A percentile compares a stretch with the other conserved stretches of the same genome.
Conservation (phyloP, 92 coral and sea anemone species). For the Bergia sp. region DNA sequence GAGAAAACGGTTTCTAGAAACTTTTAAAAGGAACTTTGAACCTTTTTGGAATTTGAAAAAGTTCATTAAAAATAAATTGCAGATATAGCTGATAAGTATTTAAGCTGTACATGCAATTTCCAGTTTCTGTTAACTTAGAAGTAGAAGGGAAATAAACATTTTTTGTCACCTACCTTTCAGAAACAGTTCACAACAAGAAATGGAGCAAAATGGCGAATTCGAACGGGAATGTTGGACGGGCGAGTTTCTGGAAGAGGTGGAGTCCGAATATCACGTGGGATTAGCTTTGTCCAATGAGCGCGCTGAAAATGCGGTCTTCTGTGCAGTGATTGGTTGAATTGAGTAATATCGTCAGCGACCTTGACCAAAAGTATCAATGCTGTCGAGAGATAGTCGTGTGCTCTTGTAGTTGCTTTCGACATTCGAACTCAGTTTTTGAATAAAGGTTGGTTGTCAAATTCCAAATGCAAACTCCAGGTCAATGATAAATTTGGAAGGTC, state of each 20-base stretch:
- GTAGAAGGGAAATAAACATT: not conserved
- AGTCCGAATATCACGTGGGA: constrained; percentile 35
- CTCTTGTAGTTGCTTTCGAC: constrained; percentile 44
- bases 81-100: not conserved
- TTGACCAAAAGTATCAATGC: constrained; percentile 41
- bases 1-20: constrained; percentile 52
- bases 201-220: constrained; percentile 50
- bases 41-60: not conserved
- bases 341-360: constrained; percentile 28
- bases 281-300: constrained; percentile 37
- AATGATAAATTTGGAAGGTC: too few relatives aligned
- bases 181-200: constrained; percentile 34
- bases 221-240: constrained; percentile 38
- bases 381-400: constrained; percentile 44
- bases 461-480: not conserved
- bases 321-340: constrained; percentile 30
- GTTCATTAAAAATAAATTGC: not conserved
- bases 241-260: constrained; percentile 39
- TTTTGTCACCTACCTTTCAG: constrained; percentile 25
- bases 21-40: constrained; percentile 36
- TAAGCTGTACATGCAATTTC: not conserved
- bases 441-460: too few relatives aligned
- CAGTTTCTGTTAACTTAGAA: not conserved
- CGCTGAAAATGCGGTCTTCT: constrained; percentile 11
- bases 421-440: constrained; percentile 36